A percentile compares a stretch with the other conserved stretches of the same genome.
Conservation (phyloP, 2,888 invertebrate genomes). For the Scelioninae gen. 1 region DNA sequence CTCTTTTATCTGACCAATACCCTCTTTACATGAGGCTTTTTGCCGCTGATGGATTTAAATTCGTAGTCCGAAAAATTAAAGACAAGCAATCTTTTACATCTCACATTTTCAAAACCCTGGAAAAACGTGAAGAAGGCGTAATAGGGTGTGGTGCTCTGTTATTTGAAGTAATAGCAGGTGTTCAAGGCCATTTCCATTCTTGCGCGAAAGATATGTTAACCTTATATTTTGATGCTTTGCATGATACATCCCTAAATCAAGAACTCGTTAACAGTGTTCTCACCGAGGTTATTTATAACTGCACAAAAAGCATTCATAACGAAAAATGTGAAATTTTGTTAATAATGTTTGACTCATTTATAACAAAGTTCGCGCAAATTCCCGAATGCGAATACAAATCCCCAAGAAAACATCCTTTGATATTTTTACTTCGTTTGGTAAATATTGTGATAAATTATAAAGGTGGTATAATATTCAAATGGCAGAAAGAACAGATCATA, state of each 20-base stretch:
- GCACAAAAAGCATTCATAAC: constrained; percentile 87
- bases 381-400: constrained; percentile 72
- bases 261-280: constrained; percentile 88
- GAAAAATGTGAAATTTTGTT: constrained; percentile 89
- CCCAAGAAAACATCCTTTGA: constrained; percentile 73
- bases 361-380: constrained; percentile 78
- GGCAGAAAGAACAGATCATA: constrained; percentile 87
- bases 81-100: constrained; percentile 91
- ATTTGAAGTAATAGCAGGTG: constrained; percentile 94
- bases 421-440: constrained; percentile 83
- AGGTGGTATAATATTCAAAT: constrained; percentile 87
- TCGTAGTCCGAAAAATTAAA: constrained; percentile 94
- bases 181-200: constrained; percentile 93
- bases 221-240: constrained; percentile 88
- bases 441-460: constrained; percentile 87
- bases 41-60: constrained; percentile 98
- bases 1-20: constrained; percentile 90
- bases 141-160: constrained; percentile 93
- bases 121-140: constrained; percentile 88
- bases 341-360: constrained; percentile 85
- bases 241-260: constrained; percentile 83
- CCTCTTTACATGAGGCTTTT: constrained; percentile 95
- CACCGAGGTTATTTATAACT: constrained; percentile 87
- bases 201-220: constrained; percentile 90
- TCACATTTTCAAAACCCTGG: constrained; percentile 88